Conservation (phyloP, 2,888 invertebrate genomes). For the Glaucopsyche alexis region DNA sequence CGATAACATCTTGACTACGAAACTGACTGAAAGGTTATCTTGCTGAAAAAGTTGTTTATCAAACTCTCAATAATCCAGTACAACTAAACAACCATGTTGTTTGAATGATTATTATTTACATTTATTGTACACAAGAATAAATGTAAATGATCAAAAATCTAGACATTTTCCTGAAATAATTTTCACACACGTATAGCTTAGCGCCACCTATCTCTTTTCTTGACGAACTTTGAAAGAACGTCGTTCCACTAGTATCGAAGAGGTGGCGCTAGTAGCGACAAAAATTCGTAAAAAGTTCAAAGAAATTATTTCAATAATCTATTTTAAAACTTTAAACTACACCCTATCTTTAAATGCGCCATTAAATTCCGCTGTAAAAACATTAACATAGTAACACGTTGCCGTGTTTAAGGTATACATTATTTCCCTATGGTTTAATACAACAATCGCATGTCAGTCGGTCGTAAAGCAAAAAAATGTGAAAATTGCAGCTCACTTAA, state of each 20-base stretch:
- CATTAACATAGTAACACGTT: neutral
- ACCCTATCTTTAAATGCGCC: neutral
- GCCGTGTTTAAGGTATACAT: neutral
- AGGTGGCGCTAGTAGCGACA: neutral
- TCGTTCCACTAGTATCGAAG: neutral
- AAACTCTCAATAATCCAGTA: no score
- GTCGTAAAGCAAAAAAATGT: neutral
- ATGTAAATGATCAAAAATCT: neutral
- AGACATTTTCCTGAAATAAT: neutral
- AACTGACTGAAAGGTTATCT: no score
- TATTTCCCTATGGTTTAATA: neutral
- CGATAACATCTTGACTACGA: no score
- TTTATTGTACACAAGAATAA: no score
- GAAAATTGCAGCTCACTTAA: conserved; percentile 14
- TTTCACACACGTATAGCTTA: neutral
- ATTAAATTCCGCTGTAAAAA: neutral
- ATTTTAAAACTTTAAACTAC: conserved; percentile 6
- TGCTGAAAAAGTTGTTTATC: no score
- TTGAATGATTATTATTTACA: no score
- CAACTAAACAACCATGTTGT: no score
- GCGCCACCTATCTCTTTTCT: neutral
- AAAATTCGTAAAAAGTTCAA: neutral
- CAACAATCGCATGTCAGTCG: conserved; percentile 5
- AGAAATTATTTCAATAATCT: neutral
- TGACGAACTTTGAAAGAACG: neutral